Evolutionary conservation across 2,113 vertebrate species (phyloP), one percentile per base, ranked within the genome.

Genomic region (Psephotus haematonotus): DNA sequence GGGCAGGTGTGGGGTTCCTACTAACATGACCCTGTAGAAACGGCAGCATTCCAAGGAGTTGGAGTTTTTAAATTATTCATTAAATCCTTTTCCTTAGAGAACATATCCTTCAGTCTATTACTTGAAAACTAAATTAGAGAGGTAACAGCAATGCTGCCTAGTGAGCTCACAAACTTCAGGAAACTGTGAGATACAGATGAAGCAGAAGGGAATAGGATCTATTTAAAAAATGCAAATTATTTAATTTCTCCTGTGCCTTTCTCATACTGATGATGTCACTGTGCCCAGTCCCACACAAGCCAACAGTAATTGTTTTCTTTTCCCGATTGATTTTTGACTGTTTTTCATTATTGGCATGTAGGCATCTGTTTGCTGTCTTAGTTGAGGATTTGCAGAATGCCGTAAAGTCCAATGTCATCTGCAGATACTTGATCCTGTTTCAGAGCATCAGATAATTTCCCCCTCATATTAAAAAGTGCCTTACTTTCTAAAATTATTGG

Each of bases 291-390:
- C 22, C 49, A 78, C 41, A 52, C 33, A 60, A 90, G 44, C 29
- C 29, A 76, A 79, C 25, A 1, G 5, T n/a, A 76, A 49, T 53
- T 2, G 70, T 89, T 85, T 83, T 90, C 25, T 77, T 78, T 91
- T 71, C 7, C 17, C 28, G 35, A 41, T 37, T 75, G 65, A 76
- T 35, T 93, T 94, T 63, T 50, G 4, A 28, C 41, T 89, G 13
- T 77, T 97, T 92, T 95, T 94, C 53, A 68, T 82, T 94, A 90
- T 94, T 92, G 94, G 96, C 82, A 83, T 76, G n/a, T 52, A 95
- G 46, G 59, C 83, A 97, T 67, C n/a, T 95, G 15, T 87, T 77
- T 86, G 15, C 44, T 76, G 12, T 80, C 23, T 88, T 84, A 86
- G 57, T 20, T 91, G 83, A 97, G 43, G 28, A 87, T 95, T 97